A percentile compares a stretch with the other conserved stretches of the same genome.
Evolutionary conservation across 2,113 vertebrate species (phyloP).

Genomic region (Xyliphius kryptos): DNA sequence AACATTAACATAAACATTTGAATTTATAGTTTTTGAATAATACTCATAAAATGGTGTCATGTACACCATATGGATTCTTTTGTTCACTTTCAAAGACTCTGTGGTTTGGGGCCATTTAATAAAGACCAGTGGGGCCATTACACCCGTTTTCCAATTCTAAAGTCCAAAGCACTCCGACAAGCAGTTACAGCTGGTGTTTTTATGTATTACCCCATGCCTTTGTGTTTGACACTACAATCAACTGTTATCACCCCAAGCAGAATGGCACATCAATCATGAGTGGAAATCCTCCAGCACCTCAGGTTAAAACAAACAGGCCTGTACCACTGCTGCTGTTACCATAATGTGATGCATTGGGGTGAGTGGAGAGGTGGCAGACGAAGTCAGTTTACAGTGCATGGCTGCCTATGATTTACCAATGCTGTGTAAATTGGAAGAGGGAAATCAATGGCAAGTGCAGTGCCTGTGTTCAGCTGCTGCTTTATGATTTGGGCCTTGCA

Average conservation of each 20-base stretch:
- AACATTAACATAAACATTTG: too few species aligned
- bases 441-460: conserved; percentile 34
- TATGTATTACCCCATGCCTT: conserved; percentile 33
- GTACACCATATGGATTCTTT: too few species aligned
- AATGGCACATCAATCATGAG: conserved; percentile 31
- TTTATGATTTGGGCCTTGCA: conserved; percentile 41
- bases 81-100: too few species aligned
- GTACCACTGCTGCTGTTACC: conserved; percentile 18
- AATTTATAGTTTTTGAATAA: too few species aligned
- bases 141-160: neutral
- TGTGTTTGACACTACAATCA: conserved; percentile 38
- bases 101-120: conserved; percentile 14
- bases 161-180: conserved; percentile 5
- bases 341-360: conserved; percentile 37
- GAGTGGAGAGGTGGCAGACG: conserved; percentile 20
- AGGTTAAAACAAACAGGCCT: conserved; percentile 39
- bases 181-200: conserved; percentile 31
- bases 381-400: conserved; percentile 32
- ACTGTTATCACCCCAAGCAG: conserved; percentile 37
- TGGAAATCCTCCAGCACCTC: conserved; percentile 21
- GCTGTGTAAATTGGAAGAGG: conserved; percentile 37
- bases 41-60: too few species aligned
- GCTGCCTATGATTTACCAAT: conserved; percentile 40
- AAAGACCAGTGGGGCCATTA: conserved; percentile 4
- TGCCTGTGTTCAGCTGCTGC: conserved; percentile 38